phyloP scores from a whole-genome alignment of 2,113 vertebrate genomes.

The Melanotaenia duboulayi region DNA sequence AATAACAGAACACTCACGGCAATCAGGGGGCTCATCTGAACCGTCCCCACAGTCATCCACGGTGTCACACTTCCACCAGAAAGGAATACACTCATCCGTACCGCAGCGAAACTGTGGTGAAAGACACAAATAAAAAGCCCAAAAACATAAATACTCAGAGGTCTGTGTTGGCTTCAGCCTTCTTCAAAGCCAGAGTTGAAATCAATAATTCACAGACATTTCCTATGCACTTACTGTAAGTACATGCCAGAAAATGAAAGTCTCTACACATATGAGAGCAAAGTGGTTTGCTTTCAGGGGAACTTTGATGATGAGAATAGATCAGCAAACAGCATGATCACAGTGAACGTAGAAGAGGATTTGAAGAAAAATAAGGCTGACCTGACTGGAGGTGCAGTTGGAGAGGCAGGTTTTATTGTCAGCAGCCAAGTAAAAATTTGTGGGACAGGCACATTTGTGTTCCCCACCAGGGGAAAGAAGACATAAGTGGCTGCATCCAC shows the following conservation, averaged over 20 bases:
- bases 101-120: constrained; percentile 92
- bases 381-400: constrained; percentile 98
- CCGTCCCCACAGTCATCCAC: constrained; percentile 98
- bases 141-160: constrained; percentile 22
- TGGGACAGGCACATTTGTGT: constrained; percentile 95
- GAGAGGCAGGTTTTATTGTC: constrained; percentile 96
- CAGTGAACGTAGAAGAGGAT: background rate
- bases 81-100: constrained; percentile 98
- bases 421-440: constrained; percentile 96
- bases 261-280: constrained; percentile 1
- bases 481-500: constrained; percentile 97
- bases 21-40: constrained; percentile 95
- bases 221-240: background rate
- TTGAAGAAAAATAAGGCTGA: constrained; percentile 63
- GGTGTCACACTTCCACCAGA: constrained; percentile 99
- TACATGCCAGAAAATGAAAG: constrained; percentile 24
- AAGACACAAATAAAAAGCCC: constrained; percentile 3
- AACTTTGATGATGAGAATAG: constrained; percentile 16
- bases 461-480: constrained; percentile 89
- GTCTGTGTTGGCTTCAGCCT: constrained; percentile 9
- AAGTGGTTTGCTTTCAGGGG: constrained; percentile 40
- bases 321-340: constrained; percentile 10
- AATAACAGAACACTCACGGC: constrained; percentile 87
- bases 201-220: constrained; percentile 54
- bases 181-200: constrained; percentile 53